A percentile compares a stretch with the other conserved stretches of the same genome.
Conservation (phyloP, 2,113 vertebrate genomes). For the Rhinopomastus cyanomelas region DNA sequence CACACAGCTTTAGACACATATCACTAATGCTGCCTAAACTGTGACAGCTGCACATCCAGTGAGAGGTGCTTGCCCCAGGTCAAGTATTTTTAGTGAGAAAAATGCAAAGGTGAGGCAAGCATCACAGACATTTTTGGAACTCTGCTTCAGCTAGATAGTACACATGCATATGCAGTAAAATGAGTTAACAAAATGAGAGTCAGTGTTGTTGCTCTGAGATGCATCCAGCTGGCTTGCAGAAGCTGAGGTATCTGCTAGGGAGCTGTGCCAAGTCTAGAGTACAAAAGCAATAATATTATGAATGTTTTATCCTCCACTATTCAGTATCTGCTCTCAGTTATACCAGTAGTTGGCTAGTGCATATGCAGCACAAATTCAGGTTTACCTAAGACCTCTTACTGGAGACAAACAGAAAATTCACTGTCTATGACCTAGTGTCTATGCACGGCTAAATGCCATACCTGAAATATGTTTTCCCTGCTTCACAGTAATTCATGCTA, state of each 20-base stretch:
- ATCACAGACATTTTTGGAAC: background rate
- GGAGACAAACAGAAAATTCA: background rate
- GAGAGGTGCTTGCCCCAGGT: background rate
- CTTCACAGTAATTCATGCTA: background rate
- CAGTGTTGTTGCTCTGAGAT: background rate
- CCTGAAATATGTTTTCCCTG: background rate
- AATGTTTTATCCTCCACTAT: background rate
- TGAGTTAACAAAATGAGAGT: background rate
- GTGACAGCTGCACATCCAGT: background rate
- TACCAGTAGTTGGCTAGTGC: background rate
- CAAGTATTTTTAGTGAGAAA: background rate
- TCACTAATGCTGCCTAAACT: background rate
- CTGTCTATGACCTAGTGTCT: background rate
- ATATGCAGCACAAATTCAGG: background rate
- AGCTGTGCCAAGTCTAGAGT: background rate
- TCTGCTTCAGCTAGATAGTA: background rate
- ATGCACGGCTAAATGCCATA: background rate
- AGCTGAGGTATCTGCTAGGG: background rate
- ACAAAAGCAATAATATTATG: background rate
- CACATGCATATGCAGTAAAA: background rate
- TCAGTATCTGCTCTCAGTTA: background rate
- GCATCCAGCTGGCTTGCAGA: background rate
- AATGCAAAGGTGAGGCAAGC: background rate
- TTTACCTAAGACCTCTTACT: background rate
- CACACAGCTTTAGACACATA: background rate